A percentile compares a stretch with the other conserved stretches of the same genome.
phyloP scores from a whole-genome alignment of 2,888 invertebrate species.

The Drosophila multiciliata region DNA sequence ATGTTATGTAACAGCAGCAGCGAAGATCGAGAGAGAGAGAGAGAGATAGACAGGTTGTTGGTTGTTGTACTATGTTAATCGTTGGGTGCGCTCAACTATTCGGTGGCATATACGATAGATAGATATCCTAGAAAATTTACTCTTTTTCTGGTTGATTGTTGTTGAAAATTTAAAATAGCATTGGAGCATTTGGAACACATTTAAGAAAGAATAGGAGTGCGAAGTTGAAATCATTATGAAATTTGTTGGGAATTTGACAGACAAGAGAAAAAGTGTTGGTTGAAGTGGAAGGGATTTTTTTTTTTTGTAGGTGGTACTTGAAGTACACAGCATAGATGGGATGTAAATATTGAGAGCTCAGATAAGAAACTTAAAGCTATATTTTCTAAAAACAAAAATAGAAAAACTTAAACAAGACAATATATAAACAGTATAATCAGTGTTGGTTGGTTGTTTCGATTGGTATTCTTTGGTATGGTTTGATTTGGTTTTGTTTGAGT shows the following conservation, averaged over 20 bases:
- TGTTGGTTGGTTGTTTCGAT: constrained; percentile 49
- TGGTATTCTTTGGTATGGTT: constrained; percentile 46
- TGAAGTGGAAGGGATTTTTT: constrained; percentile 33
- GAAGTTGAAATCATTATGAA: constrained; percentile 28
- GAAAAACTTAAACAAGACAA: constrained; percentile 75
- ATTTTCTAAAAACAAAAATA: constrained; percentile 67
- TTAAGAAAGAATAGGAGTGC: constrained; percentile 32
- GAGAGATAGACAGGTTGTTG: constrained; percentile 82
- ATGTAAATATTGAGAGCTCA: constrained; percentile 41
- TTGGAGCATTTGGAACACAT: constrained; percentile 23
- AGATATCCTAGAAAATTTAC: constrained; percentile 51
- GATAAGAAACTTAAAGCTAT: constrained; percentile 70
- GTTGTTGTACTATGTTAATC: constrained; percentile 71
- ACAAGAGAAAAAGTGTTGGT: constrained; percentile 36
- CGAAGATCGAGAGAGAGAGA: constrained; percentile 71
- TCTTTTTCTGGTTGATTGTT: constrained; percentile 15
- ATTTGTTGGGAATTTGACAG: constrained; percentile 35
- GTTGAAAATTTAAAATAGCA: constrained; percentile 1
- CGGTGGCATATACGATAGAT: constrained; percentile 53
- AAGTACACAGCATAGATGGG: constrained; percentile 39
- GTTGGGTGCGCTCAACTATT: constrained; percentile 76
- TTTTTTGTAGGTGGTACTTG: constrained; percentile 18
- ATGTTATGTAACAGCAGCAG: constrained; percentile 69
- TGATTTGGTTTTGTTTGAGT: constrained; percentile 58
- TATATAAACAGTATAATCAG: constrained; percentile 66